Base-by-base conservation (phyloP, 2,797 vertebrate species). In the Netta rufina region DNA sequence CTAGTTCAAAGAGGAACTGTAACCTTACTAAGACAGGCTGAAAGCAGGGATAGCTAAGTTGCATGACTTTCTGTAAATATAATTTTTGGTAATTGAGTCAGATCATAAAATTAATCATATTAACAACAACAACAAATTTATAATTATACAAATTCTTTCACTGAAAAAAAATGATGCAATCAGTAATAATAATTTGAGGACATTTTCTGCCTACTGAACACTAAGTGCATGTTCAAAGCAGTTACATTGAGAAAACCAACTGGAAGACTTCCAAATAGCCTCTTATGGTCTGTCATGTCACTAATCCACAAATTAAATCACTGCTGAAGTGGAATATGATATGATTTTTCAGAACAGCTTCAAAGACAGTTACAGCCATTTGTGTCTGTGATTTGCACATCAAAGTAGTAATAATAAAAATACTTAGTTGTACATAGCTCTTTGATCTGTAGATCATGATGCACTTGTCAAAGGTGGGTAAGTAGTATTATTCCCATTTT, bases 301-400 rank as follows among this genome's bases (percentile, higher is more conserved):
- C 51, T 92, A 94, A 94, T 94, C 72, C 82, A 87, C 53, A 93
- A 93, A 94, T 87, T 92, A 93, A 93, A 93, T 91, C 66, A 89
- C 65, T 77, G 43, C 36, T 92, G 81, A 94, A 94, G 75, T 89
- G 61, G 58, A 94, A 91, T 89, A 70, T 71, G 78, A 22, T 76
- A 60, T 53, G 56, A 84, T 83, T 91, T 92, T 94, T 95, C 82
- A 94, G 81, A 92, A 79, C 67, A 96, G 70, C 91, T 96, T 96
- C 92, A 96, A 94, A 96, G 89, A 87, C 78, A 41, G 72, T 89
- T 87, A 76, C 67, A 96, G 49, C 24, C 75, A 92, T 61, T 92
- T 93, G 78, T 95, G 81, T 67, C 77, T 61, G 67, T 87, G 92
- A 90, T 92, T 96, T 91, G 70, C 84, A 95, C 57, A 93, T 93